Evolutionary conservation across 2,797 vertebrate species (phyloP).

Genomic region (Danio aesculapii): DNA sequence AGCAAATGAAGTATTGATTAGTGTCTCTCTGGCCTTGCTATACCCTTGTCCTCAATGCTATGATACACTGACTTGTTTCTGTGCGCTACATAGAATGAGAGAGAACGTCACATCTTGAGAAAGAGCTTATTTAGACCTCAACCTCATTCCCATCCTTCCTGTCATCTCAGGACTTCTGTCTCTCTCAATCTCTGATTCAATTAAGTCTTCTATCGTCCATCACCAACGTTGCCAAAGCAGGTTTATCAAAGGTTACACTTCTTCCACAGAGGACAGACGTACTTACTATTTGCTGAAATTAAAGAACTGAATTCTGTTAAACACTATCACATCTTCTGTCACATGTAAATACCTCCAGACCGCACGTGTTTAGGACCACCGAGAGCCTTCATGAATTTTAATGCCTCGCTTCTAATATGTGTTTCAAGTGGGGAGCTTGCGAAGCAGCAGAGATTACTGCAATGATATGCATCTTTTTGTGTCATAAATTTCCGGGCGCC

Average conservation of each 20-base stretch:
- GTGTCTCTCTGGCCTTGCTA: slow-evolving; percentile 61
- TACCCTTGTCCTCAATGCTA: slow-evolving; percentile 55
- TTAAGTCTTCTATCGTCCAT: slow-evolving; percentile 61
- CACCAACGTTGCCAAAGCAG: slow-evolving; percentile 57
- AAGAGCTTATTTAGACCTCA: slow-evolving; percentile 60
- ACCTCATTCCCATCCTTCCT: slow-evolving; percentile 52
- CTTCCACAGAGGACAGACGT: slow-evolving; percentile 13
- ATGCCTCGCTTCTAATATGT: slow-evolving; percentile 58
- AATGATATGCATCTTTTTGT: slow-evolving; percentile 51
- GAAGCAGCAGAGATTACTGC: slow-evolving; percentile 40
- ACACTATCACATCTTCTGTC: slow-evolving; percentile 42
- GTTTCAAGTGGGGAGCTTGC: slow-evolving; percentile 50
- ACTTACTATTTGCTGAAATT: slow-evolving; percentile 11
- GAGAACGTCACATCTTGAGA: slow-evolving; percentile 45
- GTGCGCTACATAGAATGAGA: slow-evolving; percentile 42
- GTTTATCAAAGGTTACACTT: slow-evolving; percentile 57
- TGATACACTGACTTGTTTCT: slow-evolving; percentile 57
- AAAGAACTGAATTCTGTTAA: slow-evolving; percentile 33
- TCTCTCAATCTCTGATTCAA: slow-evolving; percentile 59
- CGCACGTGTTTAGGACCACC: slow-evolving; percentile 47
- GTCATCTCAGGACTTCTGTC: slow-evolving; percentile 58
- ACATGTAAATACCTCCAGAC: slow-evolving; percentile 52
- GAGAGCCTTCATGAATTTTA: slow-evolving; percentile 62
- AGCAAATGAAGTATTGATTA: slow-evolving; percentile 68
- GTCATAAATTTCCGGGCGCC: slow-evolving; percentile 47